Percentiles rank a stretch among this genome's conserved stretches.
Conservation (phyloP, 2,888 invertebrate species). For the Parnassius glacialis region DNA sequence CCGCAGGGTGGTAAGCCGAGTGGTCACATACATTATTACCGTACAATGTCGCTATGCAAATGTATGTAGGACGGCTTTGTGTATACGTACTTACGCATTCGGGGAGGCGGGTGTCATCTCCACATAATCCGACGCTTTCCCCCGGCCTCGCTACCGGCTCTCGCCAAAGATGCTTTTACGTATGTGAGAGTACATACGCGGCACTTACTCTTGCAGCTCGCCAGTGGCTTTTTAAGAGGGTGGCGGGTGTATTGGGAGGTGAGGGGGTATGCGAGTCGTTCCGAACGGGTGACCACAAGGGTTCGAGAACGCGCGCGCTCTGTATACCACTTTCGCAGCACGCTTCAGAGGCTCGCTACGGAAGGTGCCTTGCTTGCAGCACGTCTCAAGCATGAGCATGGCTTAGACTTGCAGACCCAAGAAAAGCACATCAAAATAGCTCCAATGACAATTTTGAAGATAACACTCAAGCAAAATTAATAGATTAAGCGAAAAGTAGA, state of each 20-base stretch:
- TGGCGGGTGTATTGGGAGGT: constrained; percentile 52
- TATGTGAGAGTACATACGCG: constrained; percentile 79
- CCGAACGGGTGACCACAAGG: constrained; percentile 82
- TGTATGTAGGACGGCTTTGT: constrained; percentile 72
- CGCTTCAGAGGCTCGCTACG: constrained; percentile 5
- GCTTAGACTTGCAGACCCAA: too few species aligned
- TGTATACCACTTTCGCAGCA: constrained; percentile 8
- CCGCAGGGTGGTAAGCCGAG: constrained; percentile 63
- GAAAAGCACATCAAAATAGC: too few species aligned
- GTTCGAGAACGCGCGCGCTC: constrained; percentile 40
- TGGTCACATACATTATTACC: constrained; percentile 80
- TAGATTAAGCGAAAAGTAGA: too few species aligned
- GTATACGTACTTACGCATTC: constrained; percentile 79
- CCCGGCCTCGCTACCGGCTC: constrained; percentile 48
- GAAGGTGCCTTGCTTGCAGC: neutral
- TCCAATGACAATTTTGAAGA: too few species aligned
- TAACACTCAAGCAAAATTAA: too few species aligned
- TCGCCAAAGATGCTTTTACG: constrained; percentile 75
- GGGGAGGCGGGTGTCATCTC: constrained; percentile 67
- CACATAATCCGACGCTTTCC: constrained; percentile 68
- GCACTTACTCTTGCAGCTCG: constrained; percentile 83
- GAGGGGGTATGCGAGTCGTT: constrained; percentile 46
- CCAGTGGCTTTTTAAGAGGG: constrained; percentile 82
- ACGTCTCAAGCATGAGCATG: too few species aligned
- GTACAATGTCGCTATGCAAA: constrained; percentile 80